phyloP scores from a whole-genome alignment of 2,797 vertebrate species.

The Crenichthys baileyi region DNA sequence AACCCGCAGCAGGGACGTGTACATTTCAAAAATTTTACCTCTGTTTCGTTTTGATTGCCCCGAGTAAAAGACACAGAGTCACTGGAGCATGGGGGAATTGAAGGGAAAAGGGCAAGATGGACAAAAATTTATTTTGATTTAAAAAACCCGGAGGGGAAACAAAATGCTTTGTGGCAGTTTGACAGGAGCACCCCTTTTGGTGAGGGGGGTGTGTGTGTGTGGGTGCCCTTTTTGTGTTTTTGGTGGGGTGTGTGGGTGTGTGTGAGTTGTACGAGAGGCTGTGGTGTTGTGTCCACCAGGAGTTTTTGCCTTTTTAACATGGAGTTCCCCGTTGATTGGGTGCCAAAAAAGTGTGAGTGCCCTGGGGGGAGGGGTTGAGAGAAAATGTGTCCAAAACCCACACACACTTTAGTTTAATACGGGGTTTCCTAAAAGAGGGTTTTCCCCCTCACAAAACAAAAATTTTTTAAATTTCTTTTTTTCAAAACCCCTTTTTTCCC shows the following conservation, averaged over 20 bases:
- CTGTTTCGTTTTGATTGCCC: slow-evolving; percentile 54
- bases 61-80: slow-evolving; percentile 62
- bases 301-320: slow-evolving; percentile 21
- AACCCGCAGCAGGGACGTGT: slow-evolving; percentile 46
- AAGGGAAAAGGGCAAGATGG: slow-evolving; percentile 64
- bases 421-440: no score
- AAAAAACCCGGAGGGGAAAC: slow-evolving; percentile 66
- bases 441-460: no score
- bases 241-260: no score
- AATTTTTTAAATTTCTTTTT: no score
- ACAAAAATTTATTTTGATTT: slow-evolving; percentile 58
- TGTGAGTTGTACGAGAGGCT: slow-evolving; percentile 26
- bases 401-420: no score
- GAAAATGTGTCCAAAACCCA: no score
- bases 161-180: slow-evolving; percentile 58
- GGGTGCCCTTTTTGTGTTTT: no score
- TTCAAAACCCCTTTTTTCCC: no score
- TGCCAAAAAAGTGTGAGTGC: no score
- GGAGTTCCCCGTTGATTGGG: no score
- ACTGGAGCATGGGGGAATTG: slow-evolving; percentile 57
- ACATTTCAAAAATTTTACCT: slow-evolving; percentile 70
- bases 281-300: slow-evolving; percentile 29
- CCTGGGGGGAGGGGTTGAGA: no score
- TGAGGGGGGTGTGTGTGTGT: slow-evolving; percentile 32
- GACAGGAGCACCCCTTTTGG: slow-evolving; percentile 38